phyloP scores from a whole-genome alignment of 2,888 invertebrate species.

The Tricholauxania praeusta region DNA sequence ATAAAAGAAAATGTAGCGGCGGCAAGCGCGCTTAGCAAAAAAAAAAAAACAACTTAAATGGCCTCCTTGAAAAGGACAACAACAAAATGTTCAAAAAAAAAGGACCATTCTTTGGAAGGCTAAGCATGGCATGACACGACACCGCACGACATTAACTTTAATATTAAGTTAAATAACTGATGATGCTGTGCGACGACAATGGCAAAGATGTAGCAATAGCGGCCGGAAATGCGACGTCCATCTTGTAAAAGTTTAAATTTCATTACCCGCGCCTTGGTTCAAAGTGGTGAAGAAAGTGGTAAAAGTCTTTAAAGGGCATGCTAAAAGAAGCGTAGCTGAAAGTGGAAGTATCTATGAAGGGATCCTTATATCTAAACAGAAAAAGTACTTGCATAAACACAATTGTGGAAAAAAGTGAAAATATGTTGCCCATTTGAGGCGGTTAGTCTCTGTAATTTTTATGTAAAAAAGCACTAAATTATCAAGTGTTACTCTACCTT shows the following conservation, averaged over 20 bases:
- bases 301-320: conserved; percentile 1
- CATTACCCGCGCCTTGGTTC: conserved; percentile 2
- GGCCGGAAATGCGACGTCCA: conserved; percentile 17
- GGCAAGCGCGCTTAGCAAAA: not conserved
- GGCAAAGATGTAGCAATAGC: not conserved
- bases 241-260: conserved; percentile 25
- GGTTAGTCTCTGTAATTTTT: conserved; percentile 27
- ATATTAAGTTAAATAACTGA: conserved; percentile 27
- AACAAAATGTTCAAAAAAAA: conserved; percentile 6
- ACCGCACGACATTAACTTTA: conserved; percentile 25
- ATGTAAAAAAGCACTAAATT: conserved; percentile 21
- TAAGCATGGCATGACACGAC: not conserved
- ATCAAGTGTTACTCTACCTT: not conserved
- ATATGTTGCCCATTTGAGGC: conserved; percentile 15
- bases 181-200: conserved; percentile 15
- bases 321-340: not conserved
- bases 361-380: not conserved
- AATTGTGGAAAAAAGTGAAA: not conserved
- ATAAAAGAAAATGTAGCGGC: not conserved
- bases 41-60: conserved; percentile 8
- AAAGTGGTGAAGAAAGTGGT: conserved; percentile 3
- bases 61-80: conserved; percentile 7
- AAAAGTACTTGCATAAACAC: not conserved
- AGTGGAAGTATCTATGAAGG: not conserved
- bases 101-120: not conserved